A percentile compares a stretch with the other conserved stretches of the same genome.
phyloP scores from a whole-genome alignment of 30 jellyfish, hydroid and myxozoan species.

The Cassiopea andromeda region DNA sequence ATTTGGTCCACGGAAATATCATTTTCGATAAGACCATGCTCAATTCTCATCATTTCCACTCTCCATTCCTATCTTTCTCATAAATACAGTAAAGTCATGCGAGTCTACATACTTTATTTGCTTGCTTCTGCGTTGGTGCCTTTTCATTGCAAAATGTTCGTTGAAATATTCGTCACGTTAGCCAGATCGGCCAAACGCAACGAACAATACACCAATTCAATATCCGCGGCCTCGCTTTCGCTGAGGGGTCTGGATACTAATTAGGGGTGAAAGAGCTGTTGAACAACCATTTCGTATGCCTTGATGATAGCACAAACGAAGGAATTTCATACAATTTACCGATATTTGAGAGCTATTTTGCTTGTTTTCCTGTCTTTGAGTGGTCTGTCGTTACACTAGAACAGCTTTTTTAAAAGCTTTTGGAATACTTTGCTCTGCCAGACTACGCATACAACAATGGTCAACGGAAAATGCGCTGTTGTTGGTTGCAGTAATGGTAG shows the following conservation, averaged over 20 bases:
- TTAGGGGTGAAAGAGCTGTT: not conserved
- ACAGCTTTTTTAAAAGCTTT: conserved; percentile 15
- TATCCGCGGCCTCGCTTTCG: not conserved
- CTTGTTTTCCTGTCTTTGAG: not conserved
- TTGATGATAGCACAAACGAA: not conserved
- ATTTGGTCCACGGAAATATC: too few species aligned
- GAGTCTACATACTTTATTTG: too few species aligned
- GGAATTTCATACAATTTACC: not conserved
- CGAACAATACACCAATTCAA: not conserved
- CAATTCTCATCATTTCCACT: too few species aligned
- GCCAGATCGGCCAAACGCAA: too few species aligned
- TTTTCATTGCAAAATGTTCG: too few species aligned
- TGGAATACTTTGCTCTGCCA: not conserved
- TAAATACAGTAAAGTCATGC: too few species aligned
- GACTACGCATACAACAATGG: not conserved
- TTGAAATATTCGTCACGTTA: too few species aligned
- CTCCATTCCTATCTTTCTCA: too few species aligned
- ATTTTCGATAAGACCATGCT: too few species aligned
- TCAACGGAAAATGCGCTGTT: conserved; percentile 20
- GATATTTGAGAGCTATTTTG: not conserved
- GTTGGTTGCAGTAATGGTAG: conserved; percentile 11
- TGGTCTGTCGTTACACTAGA: conserved; percentile 6
- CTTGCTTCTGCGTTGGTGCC: too few species aligned
- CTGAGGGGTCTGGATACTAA: not conserved
- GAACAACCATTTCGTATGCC: not conserved